Conservation (phyloP, 2,888 invertebrate species). For the Temnothorax ravouxi region DNA sequence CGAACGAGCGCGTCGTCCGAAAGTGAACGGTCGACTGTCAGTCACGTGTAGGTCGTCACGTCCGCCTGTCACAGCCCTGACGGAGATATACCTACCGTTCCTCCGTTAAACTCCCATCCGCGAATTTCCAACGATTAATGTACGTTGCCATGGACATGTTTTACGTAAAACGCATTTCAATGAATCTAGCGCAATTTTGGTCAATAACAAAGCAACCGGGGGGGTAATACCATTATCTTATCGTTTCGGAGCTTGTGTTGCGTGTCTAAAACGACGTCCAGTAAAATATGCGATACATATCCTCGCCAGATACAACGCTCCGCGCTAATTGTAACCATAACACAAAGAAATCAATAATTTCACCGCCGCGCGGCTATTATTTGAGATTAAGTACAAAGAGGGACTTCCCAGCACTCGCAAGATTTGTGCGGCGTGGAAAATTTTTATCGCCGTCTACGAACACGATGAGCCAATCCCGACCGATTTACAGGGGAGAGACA, state of each 20-base stretch:
- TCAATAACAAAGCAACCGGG: background rate
- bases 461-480: conserved; percentile 49
- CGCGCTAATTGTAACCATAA: background rate
- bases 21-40: background rate
- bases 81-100: background rate
- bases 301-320: too few species aligned
- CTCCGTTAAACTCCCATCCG: background rate
- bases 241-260: background rate
- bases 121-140: background rate
- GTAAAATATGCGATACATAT: background rate
- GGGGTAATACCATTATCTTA: background rate
- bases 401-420: background rate
- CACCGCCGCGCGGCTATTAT: background rate
- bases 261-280: background rate
- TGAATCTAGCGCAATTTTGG: background rate
- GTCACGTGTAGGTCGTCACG: background rate
- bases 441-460: conserved; percentile 59
- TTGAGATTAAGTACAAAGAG: background rate
- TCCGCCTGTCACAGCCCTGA: background rate
- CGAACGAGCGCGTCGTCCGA: conserved; percentile 1
- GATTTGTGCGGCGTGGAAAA: conserved; percentile 46
- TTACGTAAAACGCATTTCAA: conserved; percentile 3
- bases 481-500: conserved; percentile 61
- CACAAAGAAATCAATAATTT: background rate
- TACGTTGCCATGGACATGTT: background rate